Evolutionary conservation across 2,113 vertebrate genomes (phyloP).

Genomic region (Halcyon senegalensis): DNA sequence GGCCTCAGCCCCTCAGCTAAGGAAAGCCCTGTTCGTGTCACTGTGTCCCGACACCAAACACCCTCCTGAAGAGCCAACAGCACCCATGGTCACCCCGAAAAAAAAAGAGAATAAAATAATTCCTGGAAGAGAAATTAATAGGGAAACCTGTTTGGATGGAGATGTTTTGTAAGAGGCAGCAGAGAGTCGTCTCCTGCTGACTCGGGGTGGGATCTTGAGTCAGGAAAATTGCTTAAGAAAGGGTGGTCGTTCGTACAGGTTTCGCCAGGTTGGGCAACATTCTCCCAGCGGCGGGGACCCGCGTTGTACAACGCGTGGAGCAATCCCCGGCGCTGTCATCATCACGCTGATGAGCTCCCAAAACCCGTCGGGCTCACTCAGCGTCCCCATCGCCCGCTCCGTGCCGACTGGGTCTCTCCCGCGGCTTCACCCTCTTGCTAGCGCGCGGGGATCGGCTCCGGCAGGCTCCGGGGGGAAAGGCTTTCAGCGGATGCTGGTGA

Average conservation of each 20-base stretch:
- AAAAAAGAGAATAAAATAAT: rapidly evolving
- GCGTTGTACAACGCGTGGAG: neutral
- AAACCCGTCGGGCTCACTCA: neutral
- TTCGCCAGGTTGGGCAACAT: conserved; percentile 41
- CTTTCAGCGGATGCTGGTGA: neutral
- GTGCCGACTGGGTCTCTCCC: neutral
- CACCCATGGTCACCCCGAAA: rapidly evolving
- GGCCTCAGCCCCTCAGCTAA: neutral
- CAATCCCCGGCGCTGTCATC: conserved; percentile 47
- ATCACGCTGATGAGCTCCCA: neutral
- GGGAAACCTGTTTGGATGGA: conserved; percentile 46
- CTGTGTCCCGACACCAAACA: rapidly evolving
- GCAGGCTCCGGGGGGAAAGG: neutral
- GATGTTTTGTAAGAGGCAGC: conserved; percentile 40
- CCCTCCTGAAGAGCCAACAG: neutral
- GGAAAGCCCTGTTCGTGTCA: neutral
- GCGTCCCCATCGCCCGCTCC: neutral
- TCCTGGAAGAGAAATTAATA: neutral
- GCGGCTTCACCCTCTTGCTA: neutral
- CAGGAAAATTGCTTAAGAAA: conserved; percentile 48
- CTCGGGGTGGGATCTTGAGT: conserved; percentile 47
- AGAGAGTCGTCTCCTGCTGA: neutral
- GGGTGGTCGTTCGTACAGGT: conserved; percentile 44
- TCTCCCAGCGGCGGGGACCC: conserved; percentile 28
- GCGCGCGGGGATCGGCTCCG: rapidly evolving